These are phyloP conservation scores for Oceanodroma tethys DNA, from an alignment of 2,113 vertebrate species.

Conservation along the genomic window DNA sequence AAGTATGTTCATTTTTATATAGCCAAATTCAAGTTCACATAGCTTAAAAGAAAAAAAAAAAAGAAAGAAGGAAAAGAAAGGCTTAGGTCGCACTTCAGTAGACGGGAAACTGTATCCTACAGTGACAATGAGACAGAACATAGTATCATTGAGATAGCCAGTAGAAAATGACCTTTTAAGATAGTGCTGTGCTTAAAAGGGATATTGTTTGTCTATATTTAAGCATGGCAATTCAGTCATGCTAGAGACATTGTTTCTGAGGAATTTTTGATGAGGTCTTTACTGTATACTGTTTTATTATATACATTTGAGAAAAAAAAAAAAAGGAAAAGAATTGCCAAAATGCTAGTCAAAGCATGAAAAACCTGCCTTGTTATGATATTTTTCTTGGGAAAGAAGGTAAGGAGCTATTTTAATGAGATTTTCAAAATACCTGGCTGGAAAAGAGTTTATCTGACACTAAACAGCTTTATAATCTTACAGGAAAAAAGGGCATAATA, in stretches of 20 bases:
- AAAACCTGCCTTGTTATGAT: background rate
- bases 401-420: background rate
- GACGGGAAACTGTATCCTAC: background rate
- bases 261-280: background rate
- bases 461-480: background rate
- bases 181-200: background rate
- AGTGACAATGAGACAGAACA: background rate
- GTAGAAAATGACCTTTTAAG: background rate
- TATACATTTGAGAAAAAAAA: background rate
- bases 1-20: background rate
- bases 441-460: background rate
- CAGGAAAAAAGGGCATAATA: background rate
- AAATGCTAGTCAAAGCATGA: background rate
- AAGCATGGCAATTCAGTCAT: background rate
- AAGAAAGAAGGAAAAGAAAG: background rate
- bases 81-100: background rate
- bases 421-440: background rate
- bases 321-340: background rate
- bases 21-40: background rate
- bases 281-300: background rate
- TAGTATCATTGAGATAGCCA: background rate
- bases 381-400: background rate
- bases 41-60: background rate
- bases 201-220: background rate
- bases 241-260: background rate